phyloP scores from a whole-genome alignment of 2,797 vertebrate species.

The Pseudochaenichthys georgianus region DNA sequence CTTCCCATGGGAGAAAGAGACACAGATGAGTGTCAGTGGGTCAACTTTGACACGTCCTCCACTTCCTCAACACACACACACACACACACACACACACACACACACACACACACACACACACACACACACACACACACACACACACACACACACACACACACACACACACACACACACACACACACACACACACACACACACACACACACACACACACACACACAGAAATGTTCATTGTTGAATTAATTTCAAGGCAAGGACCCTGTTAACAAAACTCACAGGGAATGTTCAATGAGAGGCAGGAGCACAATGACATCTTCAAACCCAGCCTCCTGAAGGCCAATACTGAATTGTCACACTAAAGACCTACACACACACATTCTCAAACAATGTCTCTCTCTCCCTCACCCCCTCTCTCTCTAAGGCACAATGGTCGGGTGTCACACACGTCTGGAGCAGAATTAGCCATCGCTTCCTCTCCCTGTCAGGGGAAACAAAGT shows the following conservation, averaged over 20 bases:
- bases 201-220: neutral
- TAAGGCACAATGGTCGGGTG: constrained; percentile 80
- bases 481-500: constrained; percentile 83
- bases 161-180: too few species aligned
- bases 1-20: constrained; percentile 70
- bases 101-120: too few species aligned
- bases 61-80: constrained; percentile 80
- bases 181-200: too few species aligned
- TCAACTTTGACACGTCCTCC: constrained; percentile 73
- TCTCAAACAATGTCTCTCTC: constrained; percentile 63
- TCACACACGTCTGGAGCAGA: constrained; percentile 83
- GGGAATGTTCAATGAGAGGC: constrained; percentile 55
- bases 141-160: too few species aligned
- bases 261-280: constrained; percentile 58
- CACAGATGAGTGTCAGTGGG: constrained; percentile 76
- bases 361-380: constrained; percentile 31
- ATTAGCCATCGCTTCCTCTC: constrained; percentile 85
- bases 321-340: constrained; percentile 51
- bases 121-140: too few species aligned
- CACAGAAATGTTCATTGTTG: constrained; percentile 12
- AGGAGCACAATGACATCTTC: constrained; percentile 63
- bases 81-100: too few species aligned
- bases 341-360: constrained; percentile 61
- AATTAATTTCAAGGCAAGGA: constrained; percentile 31
- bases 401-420: constrained; percentile 21